Evolutionary conservation across 2,888 invertebrate genomes (phyloP).

Genomic region (Trisateles emortualis): DNA sequence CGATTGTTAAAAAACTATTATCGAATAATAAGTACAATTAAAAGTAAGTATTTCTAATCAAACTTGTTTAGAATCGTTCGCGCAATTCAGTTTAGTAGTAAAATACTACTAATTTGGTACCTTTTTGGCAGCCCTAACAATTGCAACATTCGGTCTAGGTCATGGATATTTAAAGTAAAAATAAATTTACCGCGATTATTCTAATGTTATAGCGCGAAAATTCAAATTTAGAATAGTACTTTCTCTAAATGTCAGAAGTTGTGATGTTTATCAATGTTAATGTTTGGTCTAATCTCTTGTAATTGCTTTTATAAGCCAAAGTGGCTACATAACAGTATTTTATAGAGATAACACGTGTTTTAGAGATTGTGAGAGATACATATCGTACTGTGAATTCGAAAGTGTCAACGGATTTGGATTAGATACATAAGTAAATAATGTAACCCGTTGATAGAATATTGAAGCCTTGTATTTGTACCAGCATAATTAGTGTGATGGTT

Average conservation of each 20-base stretch:
- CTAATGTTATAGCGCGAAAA: conserved; percentile 5
- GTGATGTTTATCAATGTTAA: not conserved
- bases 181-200: conserved; percentile 17
- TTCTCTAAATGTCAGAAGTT: not conserved
- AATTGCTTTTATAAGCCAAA: conserved; percentile 7
- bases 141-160: conserved; percentile 37
- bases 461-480: no score
- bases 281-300: not conserved
- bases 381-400: no score
- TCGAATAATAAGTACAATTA: no score
- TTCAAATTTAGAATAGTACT: not conserved
- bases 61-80: no score
- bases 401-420: no score
- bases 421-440: no score
- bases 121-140: conserved; percentile 31
- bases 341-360: not conserved
- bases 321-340: not conserved
- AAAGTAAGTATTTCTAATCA: no score
- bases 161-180: conserved; percentile 31
- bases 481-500: no score
- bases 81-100: conserved; percentile 1
- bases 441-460: no score
- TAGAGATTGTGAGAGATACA: no score
- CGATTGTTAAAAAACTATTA: no score
- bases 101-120: not conserved